phyloP scores from a whole-genome alignment of 1,140 invertebrate genomes.

The Tetragonula clypearis region DNA sequence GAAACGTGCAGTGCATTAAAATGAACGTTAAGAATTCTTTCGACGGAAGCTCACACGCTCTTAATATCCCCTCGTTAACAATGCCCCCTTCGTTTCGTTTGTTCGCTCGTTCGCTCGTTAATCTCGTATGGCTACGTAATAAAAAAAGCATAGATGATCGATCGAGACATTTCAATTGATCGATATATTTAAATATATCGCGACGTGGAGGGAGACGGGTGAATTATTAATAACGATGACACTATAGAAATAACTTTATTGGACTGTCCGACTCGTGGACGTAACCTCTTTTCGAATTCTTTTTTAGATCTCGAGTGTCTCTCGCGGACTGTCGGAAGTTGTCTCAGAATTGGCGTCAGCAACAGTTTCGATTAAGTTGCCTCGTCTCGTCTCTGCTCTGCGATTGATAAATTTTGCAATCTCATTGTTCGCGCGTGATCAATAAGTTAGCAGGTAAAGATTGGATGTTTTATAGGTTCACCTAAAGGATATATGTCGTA shows the following conservation, averaged over 20 bases:
- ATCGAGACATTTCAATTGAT: background rate
- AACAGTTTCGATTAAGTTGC: too few species aligned
- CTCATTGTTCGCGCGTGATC: background rate
- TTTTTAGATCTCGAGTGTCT: background rate
- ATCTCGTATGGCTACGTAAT: background rate
- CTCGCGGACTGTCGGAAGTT: background rate
- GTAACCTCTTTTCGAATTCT: background rate
- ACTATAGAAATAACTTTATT: background rate
- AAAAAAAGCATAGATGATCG: background rate
- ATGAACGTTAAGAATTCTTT: constrained; percentile 19
- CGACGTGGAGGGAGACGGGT: background rate
- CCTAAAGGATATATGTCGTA: too few species aligned
- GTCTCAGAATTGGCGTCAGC: too few species aligned
- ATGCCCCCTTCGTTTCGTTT: background rate
- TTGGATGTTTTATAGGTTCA: too few species aligned
- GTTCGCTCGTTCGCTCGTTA: background rate
- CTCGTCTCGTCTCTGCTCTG: too few species aligned
- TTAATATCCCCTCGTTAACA: background rate
- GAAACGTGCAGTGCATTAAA: constrained; percentile 25
- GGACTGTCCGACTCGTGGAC: background rate
- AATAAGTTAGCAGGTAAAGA: too few species aligned
- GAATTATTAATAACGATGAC: background rate
- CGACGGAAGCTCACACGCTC: background rate
- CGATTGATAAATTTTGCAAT: background rate
- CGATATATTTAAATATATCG: background rate